Percentiles rank a stretch among this genome's conserved stretches.
These are phyloP conservation scores for Passer domesticus DNA, from an alignment of 2,113 vertebrate species.

Conservation along the genomic window DNA sequence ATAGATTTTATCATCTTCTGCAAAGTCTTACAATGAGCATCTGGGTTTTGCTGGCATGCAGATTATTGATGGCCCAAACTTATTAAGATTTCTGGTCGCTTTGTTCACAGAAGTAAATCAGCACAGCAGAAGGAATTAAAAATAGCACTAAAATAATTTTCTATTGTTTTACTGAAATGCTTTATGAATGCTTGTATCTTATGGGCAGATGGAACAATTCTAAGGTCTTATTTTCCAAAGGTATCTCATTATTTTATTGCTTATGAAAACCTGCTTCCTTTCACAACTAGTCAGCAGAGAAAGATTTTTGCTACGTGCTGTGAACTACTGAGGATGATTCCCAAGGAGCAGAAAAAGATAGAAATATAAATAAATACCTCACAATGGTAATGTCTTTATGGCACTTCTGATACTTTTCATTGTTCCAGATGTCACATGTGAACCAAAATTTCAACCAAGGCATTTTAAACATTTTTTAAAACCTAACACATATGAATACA, in stretches of 20 bases:
- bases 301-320: background rate
- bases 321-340: background rate
- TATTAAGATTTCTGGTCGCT: background rate
- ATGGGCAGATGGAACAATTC: background rate
- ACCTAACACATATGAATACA: background rate
- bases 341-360: background rate
- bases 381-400: background rate
- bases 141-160: background rate
- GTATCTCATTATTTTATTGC: background rate
- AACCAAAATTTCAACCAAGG: background rate
- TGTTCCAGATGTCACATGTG: background rate
- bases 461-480: background rate
- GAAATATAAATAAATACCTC: background rate
- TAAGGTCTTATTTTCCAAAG: conserved; percentile 4
- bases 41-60: background rate
- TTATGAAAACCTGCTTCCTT: background rate
- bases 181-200: background rate
- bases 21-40: background rate
- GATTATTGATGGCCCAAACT: background rate
- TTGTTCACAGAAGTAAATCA: background rate
- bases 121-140: background rate
- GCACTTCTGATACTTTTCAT: background rate
- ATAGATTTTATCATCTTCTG: background rate
- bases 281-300: background rate
- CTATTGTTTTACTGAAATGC: background rate